phyloP scores from a whole-genome alignment of 2,113 vertebrate species.

The Pelecanus crispus region DNA sequence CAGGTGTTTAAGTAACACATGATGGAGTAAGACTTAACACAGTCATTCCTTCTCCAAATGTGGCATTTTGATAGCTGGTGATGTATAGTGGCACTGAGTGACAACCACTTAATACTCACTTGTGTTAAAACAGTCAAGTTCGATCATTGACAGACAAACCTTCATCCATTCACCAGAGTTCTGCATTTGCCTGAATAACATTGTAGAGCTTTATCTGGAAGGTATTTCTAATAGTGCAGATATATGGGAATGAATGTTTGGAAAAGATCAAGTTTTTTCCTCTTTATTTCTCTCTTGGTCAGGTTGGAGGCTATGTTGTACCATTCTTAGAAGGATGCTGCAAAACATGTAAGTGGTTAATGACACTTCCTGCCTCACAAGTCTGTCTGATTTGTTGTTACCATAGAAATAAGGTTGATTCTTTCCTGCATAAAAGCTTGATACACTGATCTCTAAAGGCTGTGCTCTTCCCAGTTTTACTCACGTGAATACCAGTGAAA shows the following conservation, averaged over 20 bases:
- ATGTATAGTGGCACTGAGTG: neutral
- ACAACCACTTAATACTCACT: neutral
- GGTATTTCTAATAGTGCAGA: neutral
- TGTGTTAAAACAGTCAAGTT: neutral
- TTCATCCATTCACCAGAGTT: neutral
- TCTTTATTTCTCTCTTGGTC: constrained; percentile 3
- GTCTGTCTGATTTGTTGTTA: neutral
- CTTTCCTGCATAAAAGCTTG: neutral
- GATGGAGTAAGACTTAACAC: neutral
- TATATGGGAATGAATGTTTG: neutral
- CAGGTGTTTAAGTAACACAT: neutral
- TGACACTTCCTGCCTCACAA: neutral
- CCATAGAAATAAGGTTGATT: neutral
- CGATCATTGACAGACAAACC: neutral
- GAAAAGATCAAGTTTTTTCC: neutral
- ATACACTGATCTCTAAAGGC: neutral
- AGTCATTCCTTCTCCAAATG: neutral
- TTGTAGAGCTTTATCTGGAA: neutral
- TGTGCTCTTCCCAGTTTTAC: neutral
- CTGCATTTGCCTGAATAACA: neutral
- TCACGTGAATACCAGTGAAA: neutral
- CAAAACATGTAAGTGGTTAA: constrained; percentile 89
- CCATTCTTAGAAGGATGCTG: constrained; percentile 97
- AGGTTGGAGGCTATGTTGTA: constrained; percentile 91
- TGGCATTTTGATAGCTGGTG: neutral